phyloP scores from a whole-genome alignment of 1,140 invertebrate genomes.

The Brachystomella parvula region DNA sequence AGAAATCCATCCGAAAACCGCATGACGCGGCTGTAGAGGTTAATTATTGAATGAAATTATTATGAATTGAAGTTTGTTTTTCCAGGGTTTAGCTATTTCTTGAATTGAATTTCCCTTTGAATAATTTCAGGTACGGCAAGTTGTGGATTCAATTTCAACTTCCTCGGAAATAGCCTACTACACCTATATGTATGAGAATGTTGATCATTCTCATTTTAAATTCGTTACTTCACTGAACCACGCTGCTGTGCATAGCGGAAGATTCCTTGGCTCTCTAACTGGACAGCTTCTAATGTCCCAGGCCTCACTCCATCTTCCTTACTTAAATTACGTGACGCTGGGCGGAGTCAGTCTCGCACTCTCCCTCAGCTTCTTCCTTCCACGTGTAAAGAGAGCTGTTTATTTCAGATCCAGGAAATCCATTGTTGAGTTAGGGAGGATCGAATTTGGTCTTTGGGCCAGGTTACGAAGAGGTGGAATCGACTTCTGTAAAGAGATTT shows the following conservation, averaged over 20 bases:
- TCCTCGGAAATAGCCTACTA: conserved; percentile 84
- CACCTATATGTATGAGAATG: conserved; percentile 88
- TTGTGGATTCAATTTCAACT: conserved; percentile 58
- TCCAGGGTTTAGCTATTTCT: not conserved
- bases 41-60: too few relatives aligned
- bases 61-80: too few relatives aligned
- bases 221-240: conserved; percentile 66
- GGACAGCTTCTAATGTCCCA: conserved; percentile 57
- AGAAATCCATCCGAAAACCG: too few relatives aligned
- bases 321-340: conserved; percentile 46
- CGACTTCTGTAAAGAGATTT: not conserved
- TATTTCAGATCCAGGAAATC: conserved; percentile 53
- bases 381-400: conserved; percentile 62
- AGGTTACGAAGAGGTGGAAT: not conserved
- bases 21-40: too few relatives aligned
- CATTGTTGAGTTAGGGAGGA: not conserved
- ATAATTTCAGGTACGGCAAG: conserved; percentile 30
- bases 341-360: conserved; percentile 40
- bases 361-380: conserved; percentile 56
- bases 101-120: not conserved
- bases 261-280: conserved; percentile 58
- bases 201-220: conserved; percentile 64
- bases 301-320: conserved; percentile 20
- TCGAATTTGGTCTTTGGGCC: not conserved
- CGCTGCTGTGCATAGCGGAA: conserved; percentile 59